Evolutionary conservation across 2,888 invertebrate species (phyloP).

Genomic region (Nineta flava): DNA sequence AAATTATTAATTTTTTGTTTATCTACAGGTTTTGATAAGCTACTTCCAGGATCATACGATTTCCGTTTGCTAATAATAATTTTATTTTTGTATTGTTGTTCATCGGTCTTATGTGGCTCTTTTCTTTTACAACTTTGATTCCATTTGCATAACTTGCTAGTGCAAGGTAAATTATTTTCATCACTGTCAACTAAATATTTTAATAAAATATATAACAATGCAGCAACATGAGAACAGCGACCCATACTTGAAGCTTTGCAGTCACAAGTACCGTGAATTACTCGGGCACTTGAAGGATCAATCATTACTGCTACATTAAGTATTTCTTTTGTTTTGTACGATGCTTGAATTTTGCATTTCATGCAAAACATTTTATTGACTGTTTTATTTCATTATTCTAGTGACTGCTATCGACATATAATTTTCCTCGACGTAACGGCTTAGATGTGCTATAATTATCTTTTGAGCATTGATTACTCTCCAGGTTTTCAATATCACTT

Average conservation of each 20-base stretch:
- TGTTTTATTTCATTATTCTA: constrained; percentile 7
- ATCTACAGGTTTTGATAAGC: constrained; percentile 7
- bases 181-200: constrained; percentile 9
- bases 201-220: constrained; percentile 10
- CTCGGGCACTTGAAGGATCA: constrained; percentile 5
- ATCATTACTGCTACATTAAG: constrained; percentile 8
- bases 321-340: constrained; percentile 7
- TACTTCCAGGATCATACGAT: constrained; percentile 8
- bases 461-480: constrained; percentile 2
- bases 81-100: constrained; percentile 8
- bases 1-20: constrained; percentile 10
- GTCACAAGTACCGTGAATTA: constrained; percentile 5
- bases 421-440: constrained; percentile 9
- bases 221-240: constrained; percentile 10
- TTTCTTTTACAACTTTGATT: constrained; percentile 12
- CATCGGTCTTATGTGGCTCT: constrained; percentile 10
- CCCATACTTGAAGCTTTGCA: neutral
- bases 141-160: constrained; percentile 12
- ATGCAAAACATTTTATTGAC: constrained; percentile 6
- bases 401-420: constrained; percentile 10
- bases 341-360: no score
- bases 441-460: constrained; percentile 9
- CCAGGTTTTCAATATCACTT: constrained; percentile 4
- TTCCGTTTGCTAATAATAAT: constrained; percentile 6
- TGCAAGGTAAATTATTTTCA: constrained; percentile 11